phyloP scores from a whole-genome alignment of 2,888 invertebrate genomes.

The Chymomyza procnemis region DNA sequence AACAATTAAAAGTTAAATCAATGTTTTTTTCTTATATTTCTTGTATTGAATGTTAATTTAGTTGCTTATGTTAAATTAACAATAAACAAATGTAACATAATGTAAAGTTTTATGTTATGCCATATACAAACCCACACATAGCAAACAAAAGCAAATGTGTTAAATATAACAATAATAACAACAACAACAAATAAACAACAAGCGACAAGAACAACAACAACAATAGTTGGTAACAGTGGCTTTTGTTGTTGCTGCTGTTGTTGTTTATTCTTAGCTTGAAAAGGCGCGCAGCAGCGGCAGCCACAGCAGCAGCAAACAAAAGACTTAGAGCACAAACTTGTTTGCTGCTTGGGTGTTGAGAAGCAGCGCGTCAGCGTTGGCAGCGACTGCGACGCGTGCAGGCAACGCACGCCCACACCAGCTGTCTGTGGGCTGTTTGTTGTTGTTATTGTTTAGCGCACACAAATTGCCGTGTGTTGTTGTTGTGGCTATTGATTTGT shows the following conservation, averaged over 20 bases:
- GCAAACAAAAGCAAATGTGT: neutral
- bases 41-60: conserved; percentile 14
- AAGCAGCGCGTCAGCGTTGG: conserved; percentile 36
- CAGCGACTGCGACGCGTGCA: conserved; percentile 49
- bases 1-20: neutral
- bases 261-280: conserved; percentile 1
- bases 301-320: conserved; percentile 65
- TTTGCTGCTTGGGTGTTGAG: conserved; percentile 62
- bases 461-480: conserved; percentile 3
- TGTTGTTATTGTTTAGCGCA: conserved; percentile 4
- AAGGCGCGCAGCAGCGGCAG: conserved; percentile 26
- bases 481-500: conserved; percentile 33
- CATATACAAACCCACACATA: conserved; percentile 1
- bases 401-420: conserved; percentile 28
- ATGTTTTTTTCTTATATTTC: conserved; percentile 2
- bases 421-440: conserved; percentile 18
- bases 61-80: neutral
- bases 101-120: neutral
- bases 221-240: neutral
- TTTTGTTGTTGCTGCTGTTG: conserved; percentile 1
- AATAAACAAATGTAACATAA: neutral
- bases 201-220: conserved; percentile 22
- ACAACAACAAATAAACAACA: neutral
- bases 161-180: neutral
- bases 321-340: conserved; percentile 71